Evolutionary conservation across 2,113 vertebrate species (phyloP).

Genomic region (Labrus mixtus): DNA sequence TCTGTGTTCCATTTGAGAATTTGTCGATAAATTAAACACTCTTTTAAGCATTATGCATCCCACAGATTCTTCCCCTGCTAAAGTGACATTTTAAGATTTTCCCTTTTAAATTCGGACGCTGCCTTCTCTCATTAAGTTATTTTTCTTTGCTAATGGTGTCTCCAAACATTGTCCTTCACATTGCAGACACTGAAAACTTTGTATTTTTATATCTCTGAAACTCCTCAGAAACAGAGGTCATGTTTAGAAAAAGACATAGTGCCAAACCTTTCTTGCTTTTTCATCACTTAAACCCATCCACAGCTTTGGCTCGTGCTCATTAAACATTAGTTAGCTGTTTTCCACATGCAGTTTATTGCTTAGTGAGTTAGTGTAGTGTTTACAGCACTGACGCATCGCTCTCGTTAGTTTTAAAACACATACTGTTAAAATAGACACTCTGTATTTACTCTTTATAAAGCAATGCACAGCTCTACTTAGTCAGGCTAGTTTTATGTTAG

Average conservation of each 20-base stretch:
- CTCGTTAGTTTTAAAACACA: conserved; percentile 39
- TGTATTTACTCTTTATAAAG: conserved; percentile 21
- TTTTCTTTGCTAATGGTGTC: background rate
- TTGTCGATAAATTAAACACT: conserved; percentile 58
- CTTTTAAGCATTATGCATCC: conserved; percentile 53
- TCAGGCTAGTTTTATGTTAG: conserved; percentile 55
- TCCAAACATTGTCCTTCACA: conserved; percentile 27
- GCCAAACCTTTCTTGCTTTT: conserved; percentile 16
- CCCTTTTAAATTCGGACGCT: conserved; percentile 15
- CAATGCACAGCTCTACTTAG: conserved; percentile 39
- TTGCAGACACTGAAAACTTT: conserved; percentile 23
- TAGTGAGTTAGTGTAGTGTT: conserved; percentile 20
- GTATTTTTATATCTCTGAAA: conserved; percentile 9
- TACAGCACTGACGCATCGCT: conserved; percentile 25
- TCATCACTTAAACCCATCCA: conserved; percentile 7
- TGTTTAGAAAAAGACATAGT: background rate
- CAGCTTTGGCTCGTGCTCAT: conserved; percentile 17
- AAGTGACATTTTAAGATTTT: conserved; percentile 38
- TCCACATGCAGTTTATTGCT: conserved; percentile 12
- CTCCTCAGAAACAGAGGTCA: conserved; percentile 13
- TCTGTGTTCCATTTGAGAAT: conserved; percentile 57
- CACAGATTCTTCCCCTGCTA: conserved; percentile 12
- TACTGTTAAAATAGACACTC: conserved; percentile 13
- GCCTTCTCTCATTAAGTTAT: conserved; percentile 14
- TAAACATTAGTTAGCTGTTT: conserved; percentile 22